Evolutionary conservation across 2,797 vertebrate species (phyloP).

Genomic region (Discoglossus pictus): DNA sequence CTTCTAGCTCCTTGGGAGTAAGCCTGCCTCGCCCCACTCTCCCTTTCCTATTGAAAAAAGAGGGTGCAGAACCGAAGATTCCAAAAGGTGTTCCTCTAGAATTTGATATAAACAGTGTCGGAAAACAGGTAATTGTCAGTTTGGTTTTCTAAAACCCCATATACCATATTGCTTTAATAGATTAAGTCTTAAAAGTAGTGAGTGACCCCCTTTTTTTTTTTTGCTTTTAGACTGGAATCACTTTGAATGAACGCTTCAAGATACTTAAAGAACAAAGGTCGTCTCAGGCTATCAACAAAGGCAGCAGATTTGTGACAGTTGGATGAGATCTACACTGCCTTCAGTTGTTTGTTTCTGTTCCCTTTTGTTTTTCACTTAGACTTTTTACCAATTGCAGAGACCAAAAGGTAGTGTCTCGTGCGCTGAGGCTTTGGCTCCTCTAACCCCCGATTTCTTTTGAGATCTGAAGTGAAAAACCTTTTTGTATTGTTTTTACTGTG

Average conservation of each 20-base stretch:
- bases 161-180: too few relatives aligned
- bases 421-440: conserved; percentile 4
- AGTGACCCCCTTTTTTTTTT: conserved; percentile 24
- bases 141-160: too few relatives aligned
- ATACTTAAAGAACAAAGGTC: conserved; percentile 88
- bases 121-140: conserved; percentile 86
- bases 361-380: conserved; percentile 50
- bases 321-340: conserved; percentile 68
- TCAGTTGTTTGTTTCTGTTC: conserved; percentile 36
- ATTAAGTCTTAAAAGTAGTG: too few relatives aligned
- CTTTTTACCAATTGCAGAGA: conserved; percentile 49
- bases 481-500: conserved; percentile 50
- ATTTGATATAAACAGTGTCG: conserved; percentile 97
- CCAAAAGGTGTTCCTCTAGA: conserved; percentile 93
- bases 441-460: conserved; percentile 20
- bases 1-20: conserved; percentile 70
- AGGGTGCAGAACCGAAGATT: conserved; percentile 76
- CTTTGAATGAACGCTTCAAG: conserved; percentile 91
- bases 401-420: conserved; percentile 4
- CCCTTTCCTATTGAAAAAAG: conserved; percentile 71
- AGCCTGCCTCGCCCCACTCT: conserved; percentile 80
- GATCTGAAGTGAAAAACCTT: conserved; percentile 34
- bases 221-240: conserved; percentile 84
- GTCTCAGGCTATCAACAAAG: conserved; percentile 78
- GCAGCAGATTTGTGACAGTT: conserved; percentile 90